These are phyloP conservation scores for Drosophila nr. perissopoda DNA, from an alignment of 2,888 invertebrate species.

Conservation along the genomic window DNA sequence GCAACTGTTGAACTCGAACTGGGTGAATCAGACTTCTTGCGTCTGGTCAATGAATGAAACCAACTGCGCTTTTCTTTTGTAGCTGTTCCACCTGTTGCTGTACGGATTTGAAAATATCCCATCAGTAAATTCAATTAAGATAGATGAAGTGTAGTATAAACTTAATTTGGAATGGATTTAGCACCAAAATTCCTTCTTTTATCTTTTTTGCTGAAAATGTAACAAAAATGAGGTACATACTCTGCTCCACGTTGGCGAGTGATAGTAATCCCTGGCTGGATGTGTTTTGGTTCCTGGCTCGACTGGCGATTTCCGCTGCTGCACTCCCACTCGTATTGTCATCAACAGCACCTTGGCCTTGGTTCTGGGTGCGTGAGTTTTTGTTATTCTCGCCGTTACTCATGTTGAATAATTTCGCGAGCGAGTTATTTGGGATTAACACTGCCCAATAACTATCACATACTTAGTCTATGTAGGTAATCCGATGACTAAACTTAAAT, in stretches of 20 bases:
- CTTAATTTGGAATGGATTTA: not conserved
- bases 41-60: conserved; percentile 83
- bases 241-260: conserved; percentile 19
- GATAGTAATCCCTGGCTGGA: conserved; percentile 12
- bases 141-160: not conserved
- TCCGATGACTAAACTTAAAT: conserved; percentile 50
- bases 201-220: not conserved
- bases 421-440: conserved; percentile 21
- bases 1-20: conserved; percentile 38
- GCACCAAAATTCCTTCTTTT: not conserved
- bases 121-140: not conserved
- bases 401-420: conserved; percentile 47
- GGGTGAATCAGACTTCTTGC: conserved; percentile 74
- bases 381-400: conserved; percentile 62
- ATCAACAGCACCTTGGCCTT: conserved; percentile 51
- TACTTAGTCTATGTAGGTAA: conserved; percentile 50
- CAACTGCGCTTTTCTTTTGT: conserved; percentile 80
- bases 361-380: conserved; percentile 37
- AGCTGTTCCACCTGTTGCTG: conserved; percentile 22
- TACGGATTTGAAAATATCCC: not conserved
- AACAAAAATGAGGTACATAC: conserved; percentile 14
- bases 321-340: conserved; percentile 29
- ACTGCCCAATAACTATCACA: conserved; percentile 56
- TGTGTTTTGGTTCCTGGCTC: conserved; percentile 20
- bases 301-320: conserved; percentile 2